These are phyloP conservation scores for Tillus elongatus DNA, from an alignment of 2,888 invertebrate genomes.

Conservation along the genomic window DNA sequence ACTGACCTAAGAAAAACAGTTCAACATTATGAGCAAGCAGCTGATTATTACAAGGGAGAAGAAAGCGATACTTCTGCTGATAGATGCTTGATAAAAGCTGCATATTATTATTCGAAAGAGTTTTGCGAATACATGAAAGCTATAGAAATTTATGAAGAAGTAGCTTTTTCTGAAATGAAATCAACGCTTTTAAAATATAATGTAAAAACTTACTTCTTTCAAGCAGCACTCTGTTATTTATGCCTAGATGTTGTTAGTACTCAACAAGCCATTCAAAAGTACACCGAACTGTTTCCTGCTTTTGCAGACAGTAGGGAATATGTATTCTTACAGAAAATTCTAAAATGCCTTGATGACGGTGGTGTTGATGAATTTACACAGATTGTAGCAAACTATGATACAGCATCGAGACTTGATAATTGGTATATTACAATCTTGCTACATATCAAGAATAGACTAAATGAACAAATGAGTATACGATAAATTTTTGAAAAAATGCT, in stretches of 20 bases:
- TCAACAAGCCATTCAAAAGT: background rate
- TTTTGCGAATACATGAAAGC: constrained; percentile 91
- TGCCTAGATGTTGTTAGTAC: constrained; percentile 70
- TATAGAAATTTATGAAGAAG: constrained; percentile 90
- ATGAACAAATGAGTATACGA: background rate
- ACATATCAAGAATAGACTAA: background rate
- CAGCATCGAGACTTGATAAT: background rate
- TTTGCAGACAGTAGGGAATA: background rate
- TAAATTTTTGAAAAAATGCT: no score
- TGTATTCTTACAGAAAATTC: background rate
- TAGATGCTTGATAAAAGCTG: constrained; percentile 92
- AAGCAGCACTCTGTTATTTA: constrained; percentile 87
- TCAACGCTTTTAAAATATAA: constrained; percentile 87
- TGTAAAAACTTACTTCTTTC: constrained; percentile 88
- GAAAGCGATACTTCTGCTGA: constrained; percentile 93
- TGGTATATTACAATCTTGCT: background rate
- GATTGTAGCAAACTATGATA: background rate
- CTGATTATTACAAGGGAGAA: constrained; percentile 89
- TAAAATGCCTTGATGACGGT: background rate
- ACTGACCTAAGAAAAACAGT: constrained; percentile 78
- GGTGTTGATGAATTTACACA: background rate
- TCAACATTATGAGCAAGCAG: constrained; percentile 74
- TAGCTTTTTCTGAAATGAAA: constrained; percentile 81
- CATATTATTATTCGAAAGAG: constrained; percentile 59
- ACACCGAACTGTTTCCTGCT: constrained; percentile 1